Conservation (phyloP, 2,888 invertebrate species). For the Corythucha ciliata region DNA sequence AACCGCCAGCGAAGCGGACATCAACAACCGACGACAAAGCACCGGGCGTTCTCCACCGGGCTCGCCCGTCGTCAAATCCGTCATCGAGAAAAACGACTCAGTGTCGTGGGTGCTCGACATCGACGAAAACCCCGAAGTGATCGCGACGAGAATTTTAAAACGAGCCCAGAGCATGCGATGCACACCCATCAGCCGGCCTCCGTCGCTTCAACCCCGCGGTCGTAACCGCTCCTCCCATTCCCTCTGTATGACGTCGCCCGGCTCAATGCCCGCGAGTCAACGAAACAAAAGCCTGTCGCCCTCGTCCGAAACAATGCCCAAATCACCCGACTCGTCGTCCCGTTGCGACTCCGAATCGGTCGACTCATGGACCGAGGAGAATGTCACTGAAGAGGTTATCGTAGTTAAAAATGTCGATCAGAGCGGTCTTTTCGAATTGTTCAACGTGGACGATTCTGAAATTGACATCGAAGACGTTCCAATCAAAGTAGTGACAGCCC, state of each 20-base stretch:
- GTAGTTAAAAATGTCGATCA: slow-evolving; percentile 32
- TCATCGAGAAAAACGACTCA: slow-evolving; percentile 76
- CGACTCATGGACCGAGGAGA: slow-evolving; percentile 24
- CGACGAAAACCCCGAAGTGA: slow-evolving; percentile 59
- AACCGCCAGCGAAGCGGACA: slow-evolving; percentile 29
- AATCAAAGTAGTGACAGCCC: slow-evolving; percentile 16
- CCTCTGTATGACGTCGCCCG: slow-evolving; percentile 19
- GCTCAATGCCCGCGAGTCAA: background rate
- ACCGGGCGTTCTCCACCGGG: slow-evolving; percentile 55
- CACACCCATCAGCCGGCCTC: slow-evolving; percentile 18
- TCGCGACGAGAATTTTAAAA: slow-evolving; percentile 59
- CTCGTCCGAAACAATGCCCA: slow-evolving; percentile 20
- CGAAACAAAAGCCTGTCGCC: slow-evolving; percentile 25
- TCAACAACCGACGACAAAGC: slow-evolving; percentile 16
- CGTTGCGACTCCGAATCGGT: too few species aligned
- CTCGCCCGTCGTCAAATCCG: slow-evolving; percentile 68
- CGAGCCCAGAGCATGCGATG: slow-evolving; percentile 45
- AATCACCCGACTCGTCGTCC: slow-evolving; percentile 19
- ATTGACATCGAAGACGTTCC: slow-evolving; percentile 30
- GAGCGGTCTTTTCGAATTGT: slow-evolving; percentile 29
- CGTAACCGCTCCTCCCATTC: slow-evolving; percentile 19
- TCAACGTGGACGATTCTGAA: slow-evolving; percentile 29
- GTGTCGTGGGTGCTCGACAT: slow-evolving; percentile 80
- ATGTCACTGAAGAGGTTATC: slow-evolving; percentile 33
- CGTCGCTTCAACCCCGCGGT: slow-evolving; percentile 14